These are phyloP conservation scores for Agriopis leucophaearia DNA, from an alignment of 2,888 invertebrate species.

Conservation along the genomic window DNA sequence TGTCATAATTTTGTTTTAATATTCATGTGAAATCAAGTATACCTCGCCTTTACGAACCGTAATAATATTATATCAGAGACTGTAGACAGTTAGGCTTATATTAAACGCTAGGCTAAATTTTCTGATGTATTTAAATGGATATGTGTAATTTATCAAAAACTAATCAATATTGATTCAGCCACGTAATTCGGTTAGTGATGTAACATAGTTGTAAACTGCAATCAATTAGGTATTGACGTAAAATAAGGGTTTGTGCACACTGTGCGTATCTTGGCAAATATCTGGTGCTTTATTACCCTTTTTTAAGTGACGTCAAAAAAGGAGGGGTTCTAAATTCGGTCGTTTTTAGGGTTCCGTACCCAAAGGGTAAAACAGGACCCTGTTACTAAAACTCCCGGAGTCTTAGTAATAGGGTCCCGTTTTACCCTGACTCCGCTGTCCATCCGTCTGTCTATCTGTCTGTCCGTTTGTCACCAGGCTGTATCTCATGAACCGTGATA, in stretches of 20 bases:
- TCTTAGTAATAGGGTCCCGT: too few species aligned
- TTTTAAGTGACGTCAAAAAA: too few species aligned
- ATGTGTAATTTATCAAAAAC: constrained; percentile 37
- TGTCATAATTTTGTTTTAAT: not conserved
- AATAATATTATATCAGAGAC: constrained; percentile 48
- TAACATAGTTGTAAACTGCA: constrained; percentile 8
- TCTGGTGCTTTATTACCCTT: too few species aligned
- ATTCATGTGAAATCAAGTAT: constrained; percentile 25
- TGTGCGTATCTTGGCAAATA: constrained; percentile 1
- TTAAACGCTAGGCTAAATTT: constrained; percentile 51
- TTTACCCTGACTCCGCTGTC: too few species aligned
- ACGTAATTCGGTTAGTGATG: constrained; percentile 32
- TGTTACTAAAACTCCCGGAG: not conserved
- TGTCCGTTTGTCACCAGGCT: too few species aligned
- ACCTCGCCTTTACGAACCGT: constrained; percentile 18
- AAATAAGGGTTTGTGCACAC: constrained; percentile 1
- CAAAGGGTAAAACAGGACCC: not conserved
- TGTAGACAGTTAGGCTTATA: constrained; percentile 53
- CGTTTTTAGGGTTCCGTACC: not conserved
- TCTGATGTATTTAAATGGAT: constrained; percentile 49
- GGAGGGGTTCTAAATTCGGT: too few species aligned
- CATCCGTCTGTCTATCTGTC: too few species aligned
- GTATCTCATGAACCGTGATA: too few species aligned
- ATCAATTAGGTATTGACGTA: constrained; percentile 1
- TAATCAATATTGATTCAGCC: constrained; percentile 26